Base-by-base conservation (phyloP, 2,888 invertebrate species). In the Cheiracanthium punctorium region DNA sequence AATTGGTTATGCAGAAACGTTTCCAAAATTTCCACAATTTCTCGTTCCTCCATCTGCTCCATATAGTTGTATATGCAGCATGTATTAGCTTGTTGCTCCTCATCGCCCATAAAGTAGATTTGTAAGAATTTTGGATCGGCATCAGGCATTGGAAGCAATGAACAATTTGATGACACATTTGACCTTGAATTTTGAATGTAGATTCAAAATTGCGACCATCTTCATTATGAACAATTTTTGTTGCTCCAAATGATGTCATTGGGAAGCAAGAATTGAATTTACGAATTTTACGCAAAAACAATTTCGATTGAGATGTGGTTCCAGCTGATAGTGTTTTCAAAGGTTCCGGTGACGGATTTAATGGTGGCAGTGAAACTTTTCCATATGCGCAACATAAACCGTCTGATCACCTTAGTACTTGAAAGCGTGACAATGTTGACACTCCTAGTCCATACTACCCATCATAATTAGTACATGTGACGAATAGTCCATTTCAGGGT, bases 371-470 rank as follows among this genome's bases (percentile, higher is more conserved):
- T 77, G 87, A 67, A 30, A 90, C 87, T 87, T 90, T 88, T 14
- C 89, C 89, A 0, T 43, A 43, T 29, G 43, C 48, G 43, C 72
- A 72, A 29, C 48, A 0, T 90, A 90, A 88, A 89, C 89, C 72
- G 28, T 8, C 17, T 20, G 41, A 8, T 37, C 33, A 33, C 29
- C 1, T 5, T 28, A 8, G 17, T 17, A 69, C 4, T 32, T 48
- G 2, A 48, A 48, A 12, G 43, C 43, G 1, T 48, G 43, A 48
- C 43, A 48, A 17, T 48, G 17, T 14, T 30, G 64, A 28, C 64
- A 64, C 24, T 24, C 64, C 4, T 64, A 24, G 28, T 64, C 43
- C 64, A 64, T 64, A 4, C 2, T 24, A n/a, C 28, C 64, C 24
- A 64, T 64, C 4, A 24, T 14, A 64, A 24, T 64, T 28, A 8